phyloP scores from a whole-genome alignment of 1,140 invertebrate genomes.

The Metopolophium dirhodum region DNA sequence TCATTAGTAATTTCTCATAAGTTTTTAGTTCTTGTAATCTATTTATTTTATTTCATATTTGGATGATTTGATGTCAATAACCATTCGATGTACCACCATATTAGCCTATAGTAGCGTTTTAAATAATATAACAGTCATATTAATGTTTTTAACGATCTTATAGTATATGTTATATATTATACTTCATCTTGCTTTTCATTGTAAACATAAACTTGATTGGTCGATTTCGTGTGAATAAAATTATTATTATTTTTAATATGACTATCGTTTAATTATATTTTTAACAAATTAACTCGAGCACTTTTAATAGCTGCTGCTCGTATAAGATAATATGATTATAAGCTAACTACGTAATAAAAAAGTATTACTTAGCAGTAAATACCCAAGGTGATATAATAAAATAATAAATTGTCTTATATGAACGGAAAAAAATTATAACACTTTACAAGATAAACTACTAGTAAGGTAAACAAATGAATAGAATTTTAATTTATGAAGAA shows the following conservation, averaged over 20 bases:
- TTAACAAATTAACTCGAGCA: not conserved
- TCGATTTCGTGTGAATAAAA: not conserved
- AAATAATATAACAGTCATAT: not conserved
- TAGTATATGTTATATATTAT: not conserved
- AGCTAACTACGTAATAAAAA: not conserved
- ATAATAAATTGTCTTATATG: slow-evolving; percentile 14
- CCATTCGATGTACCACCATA: not conserved
- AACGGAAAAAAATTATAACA: not conserved
- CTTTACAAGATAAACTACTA: not conserved
- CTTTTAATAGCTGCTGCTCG: not conserved
- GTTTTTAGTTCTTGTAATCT: not conserved
- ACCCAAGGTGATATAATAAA: slow-evolving; percentile 22
- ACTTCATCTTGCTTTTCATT: not conserved
- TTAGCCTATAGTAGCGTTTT: not conserved
- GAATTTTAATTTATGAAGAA: slow-evolving; percentile 22
- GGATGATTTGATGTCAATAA: not conserved
- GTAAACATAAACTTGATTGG: not conserved
- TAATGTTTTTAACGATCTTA: not conserved
- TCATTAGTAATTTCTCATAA: slow-evolving; percentile 1
- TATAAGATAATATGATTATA: not conserved
- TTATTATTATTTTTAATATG: not conserved
- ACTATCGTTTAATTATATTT: not conserved
- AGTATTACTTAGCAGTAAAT: not conserved
- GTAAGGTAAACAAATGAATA: not conserved
- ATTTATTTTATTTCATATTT: not conserved